Conservation (phyloP, 1,140 invertebrate species). For the Helicorthomorpha holstii region DNA sequence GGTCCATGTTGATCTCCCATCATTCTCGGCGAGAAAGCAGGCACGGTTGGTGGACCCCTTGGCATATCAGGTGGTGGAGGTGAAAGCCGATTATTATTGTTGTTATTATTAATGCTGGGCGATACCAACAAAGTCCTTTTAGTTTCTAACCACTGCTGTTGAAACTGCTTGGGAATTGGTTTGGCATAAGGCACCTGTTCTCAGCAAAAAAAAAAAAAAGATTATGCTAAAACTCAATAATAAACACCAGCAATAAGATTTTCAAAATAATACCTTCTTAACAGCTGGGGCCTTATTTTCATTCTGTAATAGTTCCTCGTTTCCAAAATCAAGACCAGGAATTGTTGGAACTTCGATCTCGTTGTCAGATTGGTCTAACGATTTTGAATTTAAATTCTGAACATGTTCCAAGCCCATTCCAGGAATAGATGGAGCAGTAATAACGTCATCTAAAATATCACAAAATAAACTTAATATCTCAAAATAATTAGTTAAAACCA, state of each 20-base stretch:
- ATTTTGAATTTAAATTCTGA: conserved; percentile 15
- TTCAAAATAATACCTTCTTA: not conserved
- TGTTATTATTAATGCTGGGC: no score
- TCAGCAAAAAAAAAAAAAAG: conserved; percentile 11
- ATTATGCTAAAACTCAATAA: no score
- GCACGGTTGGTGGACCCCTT: no score
- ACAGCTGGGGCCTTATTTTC: conserved; percentile 10
- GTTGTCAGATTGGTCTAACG: conserved; percentile 31
- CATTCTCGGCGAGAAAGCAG: no score
- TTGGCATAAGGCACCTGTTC: conserved; percentile 67
- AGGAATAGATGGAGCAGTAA: conserved; percentile 46
- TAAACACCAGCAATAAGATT: not conserved
- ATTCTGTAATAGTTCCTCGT: conserved; percentile 16
- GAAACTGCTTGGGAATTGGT: conserved; percentile 87
- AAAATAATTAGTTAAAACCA: no score
- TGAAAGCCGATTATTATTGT: no score
- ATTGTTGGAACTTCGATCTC: conserved; percentile 38
- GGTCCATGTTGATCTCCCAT: no score
- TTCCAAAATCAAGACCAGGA: conserved; percentile 63
- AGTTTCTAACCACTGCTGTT: conserved; percentile 85
- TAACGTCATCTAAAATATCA: conserved; percentile 49
- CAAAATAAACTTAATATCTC: no score
- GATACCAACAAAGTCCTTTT: conserved; percentile 8
- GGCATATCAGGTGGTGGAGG: no score
- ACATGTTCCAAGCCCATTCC: conserved; percentile 87